Evolutionary conservation across 2,797 vertebrate genomes (phyloP).

Genomic region (Bucorvus abyssinicus): DNA sequence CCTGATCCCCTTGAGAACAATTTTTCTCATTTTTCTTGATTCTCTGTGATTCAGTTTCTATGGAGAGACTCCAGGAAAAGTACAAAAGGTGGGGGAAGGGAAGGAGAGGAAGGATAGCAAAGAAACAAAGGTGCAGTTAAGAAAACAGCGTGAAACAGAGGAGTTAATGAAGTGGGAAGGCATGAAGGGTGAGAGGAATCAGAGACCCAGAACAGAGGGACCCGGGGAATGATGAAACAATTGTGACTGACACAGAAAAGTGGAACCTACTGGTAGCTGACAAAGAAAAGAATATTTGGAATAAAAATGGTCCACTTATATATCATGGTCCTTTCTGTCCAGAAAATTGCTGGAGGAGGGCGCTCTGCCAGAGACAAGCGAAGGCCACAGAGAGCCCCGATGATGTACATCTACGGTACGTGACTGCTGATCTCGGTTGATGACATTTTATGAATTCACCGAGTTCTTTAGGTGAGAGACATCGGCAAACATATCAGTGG

Average conservation of each 20-base stretch:
- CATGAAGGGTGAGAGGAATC: background rate
- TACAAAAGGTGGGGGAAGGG: background rate
- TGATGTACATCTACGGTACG: background rate
- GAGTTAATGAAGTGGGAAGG: background rate
- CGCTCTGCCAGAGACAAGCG: background rate
- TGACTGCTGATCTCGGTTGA: slow-evolving; percentile 11
- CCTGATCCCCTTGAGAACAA: background rate
- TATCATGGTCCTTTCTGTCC: background rate
- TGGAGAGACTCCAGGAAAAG: background rate
- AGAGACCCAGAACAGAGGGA: background rate
- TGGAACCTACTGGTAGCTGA: background rate
- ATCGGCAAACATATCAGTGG: slow-evolving; percentile 18
- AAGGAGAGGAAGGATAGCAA: background rate
- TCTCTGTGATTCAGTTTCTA: background rate
- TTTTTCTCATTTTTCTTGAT: slow-evolving; percentile 33
- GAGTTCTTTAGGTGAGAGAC: slow-evolving; percentile 6
- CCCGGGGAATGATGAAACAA: background rate
- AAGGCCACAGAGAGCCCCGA: background rate
- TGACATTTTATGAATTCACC: slow-evolving; percentile 60
- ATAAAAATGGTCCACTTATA: background rate
- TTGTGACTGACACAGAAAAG: background rate
- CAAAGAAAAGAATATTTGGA: background rate
- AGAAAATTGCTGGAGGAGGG: background rate
- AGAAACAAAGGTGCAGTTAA: background rate
- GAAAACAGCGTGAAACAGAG: background rate